Conservation (phyloP, 1,140 invertebrate species). For the Metopolophium dirhodum region DNA sequence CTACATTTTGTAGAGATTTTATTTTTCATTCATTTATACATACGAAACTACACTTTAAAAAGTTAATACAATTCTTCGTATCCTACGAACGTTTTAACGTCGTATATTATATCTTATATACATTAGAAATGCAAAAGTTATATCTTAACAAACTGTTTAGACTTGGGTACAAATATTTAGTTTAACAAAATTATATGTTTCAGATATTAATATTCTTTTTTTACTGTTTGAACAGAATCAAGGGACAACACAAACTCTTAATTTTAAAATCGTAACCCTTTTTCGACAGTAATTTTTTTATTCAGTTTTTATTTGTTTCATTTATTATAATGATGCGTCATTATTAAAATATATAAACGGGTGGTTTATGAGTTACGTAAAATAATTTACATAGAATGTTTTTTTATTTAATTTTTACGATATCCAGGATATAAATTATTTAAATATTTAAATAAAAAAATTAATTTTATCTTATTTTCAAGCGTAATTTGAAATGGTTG, state of each 20-base stretch:
- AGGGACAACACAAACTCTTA: background rate
- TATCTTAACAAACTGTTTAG: background rate
- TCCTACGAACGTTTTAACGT: too few species aligned
- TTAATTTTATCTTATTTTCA: constrained; percentile 10
- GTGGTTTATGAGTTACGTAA: constrained; percentile 16
- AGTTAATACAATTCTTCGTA: too few species aligned
- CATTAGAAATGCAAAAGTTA: background rate
- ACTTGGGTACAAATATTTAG: background rate
- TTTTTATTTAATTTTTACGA: constrained; percentile 33
- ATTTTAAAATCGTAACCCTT: constrained; percentile 22
- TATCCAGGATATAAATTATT: constrained; percentile 23
- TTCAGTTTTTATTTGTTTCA: constrained; percentile 1
- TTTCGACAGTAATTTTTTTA: constrained; percentile 10
- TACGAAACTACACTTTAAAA: too few species aligned
- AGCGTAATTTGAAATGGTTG: constrained; percentile 25
- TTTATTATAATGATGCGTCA: background rate
- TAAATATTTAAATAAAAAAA: constrained; percentile 47
- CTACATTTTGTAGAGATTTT: too few species aligned
- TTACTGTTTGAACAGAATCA: background rate
- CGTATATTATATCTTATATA: background rate
- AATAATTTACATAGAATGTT: constrained; percentile 35
- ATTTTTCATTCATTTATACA: too few species aligned
- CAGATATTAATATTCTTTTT: background rate
- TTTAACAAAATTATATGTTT: too few species aligned
- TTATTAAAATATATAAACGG: constrained; percentile 41